Evolutionary conservation across 2,888 invertebrate species (phyloP).

Genomic region (Papilio gigon): DNA sequence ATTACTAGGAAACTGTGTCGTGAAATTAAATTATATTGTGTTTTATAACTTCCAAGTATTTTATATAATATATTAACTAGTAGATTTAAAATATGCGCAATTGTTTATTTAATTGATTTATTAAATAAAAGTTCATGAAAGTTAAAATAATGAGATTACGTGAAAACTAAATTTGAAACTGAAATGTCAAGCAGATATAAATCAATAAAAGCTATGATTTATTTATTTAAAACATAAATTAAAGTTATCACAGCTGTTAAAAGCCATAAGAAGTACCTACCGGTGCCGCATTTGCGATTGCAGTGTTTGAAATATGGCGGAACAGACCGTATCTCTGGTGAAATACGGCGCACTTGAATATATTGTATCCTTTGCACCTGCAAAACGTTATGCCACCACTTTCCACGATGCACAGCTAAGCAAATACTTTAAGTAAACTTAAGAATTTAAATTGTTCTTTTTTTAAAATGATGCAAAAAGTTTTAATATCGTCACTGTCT

Average conservation of each 20-base stretch:
- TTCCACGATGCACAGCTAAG: not conserved
- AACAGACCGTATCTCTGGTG: constrained; percentile 34
- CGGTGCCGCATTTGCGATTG: constrained; percentile 29
- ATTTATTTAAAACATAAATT: not conserved
- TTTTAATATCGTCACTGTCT: not conserved
- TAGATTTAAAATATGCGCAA: no score
- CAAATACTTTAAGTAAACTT: constrained; percentile 35
- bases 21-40: no score
- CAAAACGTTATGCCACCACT: constrained; percentile 13
- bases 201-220: not conserved
- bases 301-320: constrained; percentile 31
- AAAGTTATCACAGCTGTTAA: constrained; percentile 8
- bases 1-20: no score
- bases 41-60: no score
- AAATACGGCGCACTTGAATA: constrained; percentile 29
- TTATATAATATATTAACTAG: no score
- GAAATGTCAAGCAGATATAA: not conserved
- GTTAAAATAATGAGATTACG: no score
- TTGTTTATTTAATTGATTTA: no score
- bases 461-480: not conserved
- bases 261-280: constrained; percentile 20
- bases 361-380: constrained; percentile 32
- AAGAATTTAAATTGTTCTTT: constrained; percentile 46
- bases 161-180: not conserved
- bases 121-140: no score